These are phyloP conservation scores for Heloderma charlesbogerti DNA, from an alignment of 2,113 vertebrate species.

Conservation along the genomic window DNA sequence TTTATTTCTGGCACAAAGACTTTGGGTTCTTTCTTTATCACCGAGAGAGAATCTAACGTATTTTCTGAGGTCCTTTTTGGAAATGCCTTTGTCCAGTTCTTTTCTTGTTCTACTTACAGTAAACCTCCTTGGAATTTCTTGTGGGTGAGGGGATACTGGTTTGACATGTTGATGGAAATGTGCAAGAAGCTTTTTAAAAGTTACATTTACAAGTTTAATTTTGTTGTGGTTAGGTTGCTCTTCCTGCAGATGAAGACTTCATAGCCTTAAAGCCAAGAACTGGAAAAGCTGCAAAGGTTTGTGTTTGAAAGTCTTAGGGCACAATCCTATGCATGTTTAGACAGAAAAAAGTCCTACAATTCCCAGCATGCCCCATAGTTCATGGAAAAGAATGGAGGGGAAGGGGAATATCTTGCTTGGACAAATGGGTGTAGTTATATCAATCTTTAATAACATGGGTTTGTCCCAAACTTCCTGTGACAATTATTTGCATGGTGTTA, in stretches of 20 bases:
- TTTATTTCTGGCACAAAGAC: not conserved
- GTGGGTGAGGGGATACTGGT: not conserved
- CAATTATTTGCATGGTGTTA: not conserved
- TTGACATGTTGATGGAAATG: not conserved
- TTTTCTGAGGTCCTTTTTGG: not conserved
- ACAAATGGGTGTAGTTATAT: not conserved
- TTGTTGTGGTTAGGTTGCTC: constrained; percentile 85
- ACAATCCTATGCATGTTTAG: too few relatives aligned
- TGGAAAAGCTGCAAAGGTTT: constrained; percentile 96
- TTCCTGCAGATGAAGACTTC: constrained; percentile 89
- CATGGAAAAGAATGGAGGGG: not conserved
- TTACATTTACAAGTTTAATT: not conserved
- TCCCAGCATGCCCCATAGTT: too few relatives aligned
- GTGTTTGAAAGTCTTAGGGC: not conserved
- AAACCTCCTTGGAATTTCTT: fast-evolving
- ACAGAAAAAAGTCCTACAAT: too few relatives aligned
- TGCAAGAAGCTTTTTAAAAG: not conserved
- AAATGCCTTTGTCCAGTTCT: not conserved
- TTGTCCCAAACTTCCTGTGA: not conserved
- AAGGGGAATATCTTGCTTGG: not conserved
- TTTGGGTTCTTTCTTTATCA: not conserved
- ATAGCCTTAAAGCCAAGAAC: constrained; percentile 87
- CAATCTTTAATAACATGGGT: not conserved
- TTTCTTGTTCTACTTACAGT: not conserved
- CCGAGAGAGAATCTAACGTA: not conserved